Conservation (phyloP, 2,113 vertebrate species). For the Aviceda subcristata region DNA sequence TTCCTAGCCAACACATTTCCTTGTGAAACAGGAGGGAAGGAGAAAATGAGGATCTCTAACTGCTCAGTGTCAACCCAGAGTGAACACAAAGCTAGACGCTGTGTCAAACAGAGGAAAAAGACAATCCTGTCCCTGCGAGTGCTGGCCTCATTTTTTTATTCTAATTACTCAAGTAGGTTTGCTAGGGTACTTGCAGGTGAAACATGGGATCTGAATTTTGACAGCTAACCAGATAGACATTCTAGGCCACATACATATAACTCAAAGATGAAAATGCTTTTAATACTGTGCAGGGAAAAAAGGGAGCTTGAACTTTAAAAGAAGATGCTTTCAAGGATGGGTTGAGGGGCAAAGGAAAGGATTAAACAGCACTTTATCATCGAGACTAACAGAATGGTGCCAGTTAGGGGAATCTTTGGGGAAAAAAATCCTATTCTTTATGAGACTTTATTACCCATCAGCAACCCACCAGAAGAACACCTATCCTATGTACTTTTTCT, state of each 20-base stretch:
- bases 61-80: background rate
- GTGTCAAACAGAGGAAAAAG: background rate
- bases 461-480: background rate
- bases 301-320: background rate
- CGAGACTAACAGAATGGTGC: background rate
- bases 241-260: background rate
- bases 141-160: background rate
- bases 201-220: background rate
- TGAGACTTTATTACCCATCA: background rate
- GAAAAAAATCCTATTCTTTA: background rate
- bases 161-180: background rate
- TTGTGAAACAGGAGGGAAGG: background rate
- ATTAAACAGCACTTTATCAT: background rate
- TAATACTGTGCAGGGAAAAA: background rate
- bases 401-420: background rate
- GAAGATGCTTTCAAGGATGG: background rate
- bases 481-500: background rate
- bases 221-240: background rate
- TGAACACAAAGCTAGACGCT: background rate
- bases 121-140: background rate
- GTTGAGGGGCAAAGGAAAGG: background rate
- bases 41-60: background rate
- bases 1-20: background rate
- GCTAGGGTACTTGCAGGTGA: background rate
- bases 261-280: background rate